A percentile compares a stretch with the other conserved stretches of the same genome.
phyloP scores from a whole-genome alignment of 2,113 vertebrate genomes.

The Polypterus bichir region DNA sequence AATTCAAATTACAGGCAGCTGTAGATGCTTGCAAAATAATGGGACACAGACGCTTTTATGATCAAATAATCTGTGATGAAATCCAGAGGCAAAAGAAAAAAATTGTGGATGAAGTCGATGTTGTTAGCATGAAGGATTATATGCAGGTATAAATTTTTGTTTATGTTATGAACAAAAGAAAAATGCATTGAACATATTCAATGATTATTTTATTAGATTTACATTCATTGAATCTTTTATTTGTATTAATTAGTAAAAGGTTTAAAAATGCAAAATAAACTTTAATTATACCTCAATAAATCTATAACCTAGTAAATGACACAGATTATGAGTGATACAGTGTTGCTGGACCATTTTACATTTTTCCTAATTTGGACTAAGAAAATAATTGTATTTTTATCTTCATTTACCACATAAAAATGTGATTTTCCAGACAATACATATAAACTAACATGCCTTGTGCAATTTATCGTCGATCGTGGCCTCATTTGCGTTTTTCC shows the following conservation, averaged over 20 bases:
- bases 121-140: conserved; percentile 43
- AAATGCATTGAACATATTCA: neutral
- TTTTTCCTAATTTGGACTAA: too few relatives aligned
- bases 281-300: too few relatives aligned
- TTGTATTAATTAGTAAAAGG: neutral
- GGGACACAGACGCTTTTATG: conserved; percentile 30
- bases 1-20: conserved; percentile 34
- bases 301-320: too few relatives aligned
- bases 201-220: neutral
- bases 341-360: too few relatives aligned
- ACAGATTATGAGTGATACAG: too few relatives aligned
- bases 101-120: conserved; percentile 32
- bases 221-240: neutral
- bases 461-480: neutral
- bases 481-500: neutral
- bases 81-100: conserved; percentile 19
- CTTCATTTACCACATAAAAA: neutral
- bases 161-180: neutral
- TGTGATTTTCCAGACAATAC: neutral
- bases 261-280: too few relatives aligned
- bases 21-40: conserved; percentile 37
- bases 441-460: neutral
- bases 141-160: conserved; percentile 34
- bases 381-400: neutral
- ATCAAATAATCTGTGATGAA: conserved; percentile 33